Evolutionary conservation across 2,888 invertebrate species (phyloP).

Genomic region (Cylindroiulus punctatus): DNA sequence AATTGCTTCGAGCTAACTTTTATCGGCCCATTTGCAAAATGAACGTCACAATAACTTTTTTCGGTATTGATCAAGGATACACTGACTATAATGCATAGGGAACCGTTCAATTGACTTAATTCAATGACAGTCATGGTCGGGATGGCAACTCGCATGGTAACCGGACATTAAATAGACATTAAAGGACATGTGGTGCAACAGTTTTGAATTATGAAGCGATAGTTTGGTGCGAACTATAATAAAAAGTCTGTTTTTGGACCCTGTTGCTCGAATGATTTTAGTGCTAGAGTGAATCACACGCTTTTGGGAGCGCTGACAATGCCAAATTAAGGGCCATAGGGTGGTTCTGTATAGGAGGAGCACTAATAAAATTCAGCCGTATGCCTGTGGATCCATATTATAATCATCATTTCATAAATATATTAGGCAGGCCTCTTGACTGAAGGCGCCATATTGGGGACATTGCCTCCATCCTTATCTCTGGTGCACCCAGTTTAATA

Average conservation of each 20-base stretch:
- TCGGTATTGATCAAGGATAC: neutral
- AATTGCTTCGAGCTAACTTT: neutral
- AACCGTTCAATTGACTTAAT: neutral
- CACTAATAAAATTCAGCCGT: neutral
- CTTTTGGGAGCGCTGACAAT: neutral
- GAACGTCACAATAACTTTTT: neutral
- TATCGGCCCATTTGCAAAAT: neutral
- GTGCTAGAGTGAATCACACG: constrained; percentile 2
- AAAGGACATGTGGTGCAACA: constrained; percentile 4
- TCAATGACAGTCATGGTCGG: neutral
- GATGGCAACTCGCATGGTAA: neutral
- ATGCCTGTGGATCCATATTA: neutral
- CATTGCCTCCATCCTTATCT: constrained; percentile 34
- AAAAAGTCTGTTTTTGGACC: neutral
- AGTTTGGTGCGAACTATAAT: neutral
- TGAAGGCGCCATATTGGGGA: constrained; percentile 2
- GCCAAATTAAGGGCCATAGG: neutral
- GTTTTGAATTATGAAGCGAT: constrained; percentile 6
- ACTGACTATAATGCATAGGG: neutral
- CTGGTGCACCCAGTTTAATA: neutral
- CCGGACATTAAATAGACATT: neutral
- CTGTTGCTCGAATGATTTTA: neutral
- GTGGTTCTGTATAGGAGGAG: neutral
- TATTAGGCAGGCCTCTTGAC: neutral
- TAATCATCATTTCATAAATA: constrained; percentile 37